Base-by-base conservation (phyloP, 2,113 vertebrate genomes). In the Cryptotis parvus region DNA sequence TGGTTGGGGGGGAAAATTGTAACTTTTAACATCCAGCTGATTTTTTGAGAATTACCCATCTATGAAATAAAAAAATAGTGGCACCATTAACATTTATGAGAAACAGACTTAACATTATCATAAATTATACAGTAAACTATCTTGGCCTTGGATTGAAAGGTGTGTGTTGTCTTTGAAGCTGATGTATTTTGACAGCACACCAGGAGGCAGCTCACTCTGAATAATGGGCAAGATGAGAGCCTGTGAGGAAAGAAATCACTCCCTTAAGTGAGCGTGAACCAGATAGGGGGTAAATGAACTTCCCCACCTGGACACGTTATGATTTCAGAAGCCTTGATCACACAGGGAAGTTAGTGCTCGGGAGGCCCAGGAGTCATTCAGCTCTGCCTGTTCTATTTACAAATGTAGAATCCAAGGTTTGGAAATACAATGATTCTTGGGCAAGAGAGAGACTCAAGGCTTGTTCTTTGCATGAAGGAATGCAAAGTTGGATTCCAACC, bases 91-190 rank as follows among this genome's bases (percentile, higher is more conserved):
- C 95, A 85, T 96, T 97, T 97, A 14, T 35, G 90, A 95, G 96
- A 90, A 95, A 93, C 79, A 95, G 95, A 52, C 91, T 97, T 95
- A 93, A 91, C 94, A 92, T 96, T 97, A 96, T 89, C 96, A 95
- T 91, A 97, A 97, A 96, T 88, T 91, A 91, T 96, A 95, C 94
- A 93, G 24, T 97, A 95, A 97, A 96, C 93, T 83, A 85, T 75
- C 92, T 93, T 96, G 96, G 77, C 94, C 96, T 94, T 75, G 91
- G 92, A 96, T 96, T 92, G 96, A 95, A 96, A 96, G 96, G 96
- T 96, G 94, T 94, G 94, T 97, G 94, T 95, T 97, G 97, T 95
- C 95, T 96, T 96, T 98, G 97, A 98, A 95, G 96, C 95, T 98
- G 96, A 97, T 97, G 86, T 95, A 94, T 96, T 97, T 97, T 97